Conservation (phyloP, 2,888 invertebrate species). For the Himalopsyche anomala region DNA sequence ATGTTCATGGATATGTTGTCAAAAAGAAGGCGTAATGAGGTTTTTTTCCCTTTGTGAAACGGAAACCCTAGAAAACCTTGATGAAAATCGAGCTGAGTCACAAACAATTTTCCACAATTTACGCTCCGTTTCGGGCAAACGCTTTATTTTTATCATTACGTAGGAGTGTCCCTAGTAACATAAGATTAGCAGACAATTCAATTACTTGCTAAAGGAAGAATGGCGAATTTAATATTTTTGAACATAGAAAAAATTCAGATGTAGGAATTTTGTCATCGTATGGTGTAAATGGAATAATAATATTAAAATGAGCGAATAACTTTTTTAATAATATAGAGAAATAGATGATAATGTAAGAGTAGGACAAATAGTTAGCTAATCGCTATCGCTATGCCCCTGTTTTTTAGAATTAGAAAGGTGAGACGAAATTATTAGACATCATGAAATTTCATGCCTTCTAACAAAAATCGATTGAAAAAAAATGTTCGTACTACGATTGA, state of each 20-base stretch:
- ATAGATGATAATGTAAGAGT: too few relatives aligned
- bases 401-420: too few relatives aligned
- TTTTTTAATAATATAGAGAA: too few relatives aligned
- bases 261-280: neutral
- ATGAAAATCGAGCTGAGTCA: conserved; percentile 10
- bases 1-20: neutral
- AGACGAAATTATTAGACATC: too few relatives aligned
- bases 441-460: too few relatives aligned
- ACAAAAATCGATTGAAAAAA: too few relatives aligned
- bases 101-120: conserved; percentile 9
- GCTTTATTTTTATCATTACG: conserved; percentile 30
- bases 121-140: neutral
- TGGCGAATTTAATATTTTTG: neutral
- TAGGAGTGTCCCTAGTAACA: neutral
- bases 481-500: too few relatives aligned
- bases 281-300: too few relatives aligned
- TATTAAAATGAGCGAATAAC: too few relatives aligned
- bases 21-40: neutral
- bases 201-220: neutral
- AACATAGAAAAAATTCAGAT: neutral
- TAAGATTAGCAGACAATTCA: conserved; percentile 36
- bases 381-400: too few relatives aligned
- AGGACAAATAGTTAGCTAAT: too few relatives aligned
- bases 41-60: neutral
- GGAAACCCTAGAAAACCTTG: neutral